Percentiles rank a stretch among this genome's conserved stretches.
phyloP scores from a whole-genome alignment of 1,140 invertebrate species.

The Aphaenogaster ashmeadi region DNA sequence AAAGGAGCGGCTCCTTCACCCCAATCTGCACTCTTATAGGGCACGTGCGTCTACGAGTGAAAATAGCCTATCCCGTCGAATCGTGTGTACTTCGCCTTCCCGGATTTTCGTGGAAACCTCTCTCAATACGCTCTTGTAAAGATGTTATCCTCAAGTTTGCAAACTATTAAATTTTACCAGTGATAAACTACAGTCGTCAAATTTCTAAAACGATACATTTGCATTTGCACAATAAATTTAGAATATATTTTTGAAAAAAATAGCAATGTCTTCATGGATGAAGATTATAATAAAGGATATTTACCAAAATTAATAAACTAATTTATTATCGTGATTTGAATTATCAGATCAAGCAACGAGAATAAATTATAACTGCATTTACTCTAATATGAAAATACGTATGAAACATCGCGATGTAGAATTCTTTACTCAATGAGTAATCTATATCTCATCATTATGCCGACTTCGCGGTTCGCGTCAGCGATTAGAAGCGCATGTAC shows the following conservation, averaged over 20 bases:
- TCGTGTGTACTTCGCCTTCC: slow-evolving; percentile 7
- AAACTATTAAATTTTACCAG: not conserved
- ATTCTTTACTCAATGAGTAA: not conserved
- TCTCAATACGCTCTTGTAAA: slow-evolving; percentile 15
- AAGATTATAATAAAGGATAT: not conserved
- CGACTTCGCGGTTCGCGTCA: not conserved
- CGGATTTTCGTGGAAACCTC: slow-evolving; percentile 45
- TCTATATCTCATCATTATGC: not conserved
- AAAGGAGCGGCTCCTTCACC: slow-evolving; percentile 64
- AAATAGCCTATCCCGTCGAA: slow-evolving; percentile 40
- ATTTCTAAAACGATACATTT: not conserved
- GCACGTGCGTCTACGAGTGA: slow-evolving; percentile 57
- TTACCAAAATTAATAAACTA: not conserved
- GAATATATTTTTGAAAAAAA: not conserved
- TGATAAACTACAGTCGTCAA: not conserved
- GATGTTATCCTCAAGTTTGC: slow-evolving; percentile 15
- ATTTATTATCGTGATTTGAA: not conserved
- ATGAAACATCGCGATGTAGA: not conserved
- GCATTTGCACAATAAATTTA: slow-evolving; percentile 8
- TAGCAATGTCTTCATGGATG: not conserved
- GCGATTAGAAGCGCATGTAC: slow-evolving; percentile 18
- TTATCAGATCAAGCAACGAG: not conserved
- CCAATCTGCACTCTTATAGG: slow-evolving; percentile 66
- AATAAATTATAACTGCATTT: not conserved
- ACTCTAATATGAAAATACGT: not conserved